phyloP scores from a whole-genome alignment of 1,140 invertebrate species.

The Proctacanthus coquilletti region DNA sequence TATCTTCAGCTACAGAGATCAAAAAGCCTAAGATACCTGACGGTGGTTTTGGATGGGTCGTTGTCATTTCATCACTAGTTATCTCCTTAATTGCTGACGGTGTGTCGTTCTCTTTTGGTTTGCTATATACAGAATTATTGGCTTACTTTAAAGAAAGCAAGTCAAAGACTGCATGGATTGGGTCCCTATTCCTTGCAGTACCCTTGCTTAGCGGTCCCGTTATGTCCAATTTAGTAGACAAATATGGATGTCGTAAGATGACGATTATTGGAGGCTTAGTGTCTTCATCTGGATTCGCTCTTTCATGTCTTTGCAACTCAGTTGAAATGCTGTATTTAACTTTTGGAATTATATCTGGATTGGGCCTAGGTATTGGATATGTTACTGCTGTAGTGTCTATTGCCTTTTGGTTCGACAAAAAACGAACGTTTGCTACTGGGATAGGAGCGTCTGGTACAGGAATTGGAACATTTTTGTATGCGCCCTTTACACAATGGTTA shows the following conservation, averaged over 20 bases:
- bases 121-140: conserved; percentile 77
- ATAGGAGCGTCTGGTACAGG: conserved; percentile 81
- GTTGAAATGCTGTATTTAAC: conserved; percentile 68
- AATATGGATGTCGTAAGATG: conserved; percentile 72
- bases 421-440: conserved; percentile 79
- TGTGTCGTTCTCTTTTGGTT: conserved; percentile 82
- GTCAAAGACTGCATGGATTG: conserved; percentile 74
- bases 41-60: conserved; percentile 61
- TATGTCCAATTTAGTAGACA: conserved; percentile 73
- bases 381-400: conserved; percentile 85
- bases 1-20: conserved; percentile 20
- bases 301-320: conserved; percentile 56
- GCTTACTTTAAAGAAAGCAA: conserved; percentile 67
- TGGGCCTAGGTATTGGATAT: conserved; percentile 73
- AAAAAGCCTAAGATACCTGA: conserved; percentile 27
- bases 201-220: conserved; percentile 74
- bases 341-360: conserved; percentile 71
- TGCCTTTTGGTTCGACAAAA: conserved; percentile 92
- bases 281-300: conserved; percentile 59
- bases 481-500: conserved; percentile 64
- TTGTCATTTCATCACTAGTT: conserved; percentile 67
- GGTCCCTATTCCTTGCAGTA: conserved; percentile 74
- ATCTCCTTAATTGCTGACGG: conserved; percentile 92
- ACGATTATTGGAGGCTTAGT: conserved; percentile 66
- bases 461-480: conserved; percentile 54